Evolutionary conservation across 2,113 vertebrate genomes (phyloP).

Genomic region (Megaceryle torquata): DNA sequence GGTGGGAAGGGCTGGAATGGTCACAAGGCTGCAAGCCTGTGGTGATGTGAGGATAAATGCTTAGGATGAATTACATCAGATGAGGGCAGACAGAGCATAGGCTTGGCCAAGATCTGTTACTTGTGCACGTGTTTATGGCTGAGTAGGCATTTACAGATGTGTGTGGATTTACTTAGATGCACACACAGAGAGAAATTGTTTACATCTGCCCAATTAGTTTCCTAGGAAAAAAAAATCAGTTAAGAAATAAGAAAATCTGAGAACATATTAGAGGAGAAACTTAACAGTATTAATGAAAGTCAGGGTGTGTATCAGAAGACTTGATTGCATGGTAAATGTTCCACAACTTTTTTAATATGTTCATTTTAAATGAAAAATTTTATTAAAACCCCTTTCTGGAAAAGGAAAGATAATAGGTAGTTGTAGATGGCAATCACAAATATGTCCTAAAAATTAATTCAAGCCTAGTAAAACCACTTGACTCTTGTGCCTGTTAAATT

Average conservation of each 20-base stretch:
- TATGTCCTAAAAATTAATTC: background rate
- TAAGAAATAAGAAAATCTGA: background rate
- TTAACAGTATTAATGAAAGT: background rate
- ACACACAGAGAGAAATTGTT: background rate
- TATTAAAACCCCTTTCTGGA: background rate
- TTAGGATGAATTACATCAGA: background rate
- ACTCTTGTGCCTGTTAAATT: background rate
- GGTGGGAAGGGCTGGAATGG: background rate
- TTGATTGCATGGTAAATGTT: background rate
- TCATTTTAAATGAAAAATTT: background rate
- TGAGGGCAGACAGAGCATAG: background rate
- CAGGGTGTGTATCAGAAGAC: background rate
- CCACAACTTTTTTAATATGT: background rate
- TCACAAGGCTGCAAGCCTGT: background rate
- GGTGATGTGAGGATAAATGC: background rate
- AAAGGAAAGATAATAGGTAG: background rate
- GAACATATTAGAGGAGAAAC: background rate
- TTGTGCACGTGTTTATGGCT: accelerated
- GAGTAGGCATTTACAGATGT: background rate
- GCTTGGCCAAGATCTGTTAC: background rate
- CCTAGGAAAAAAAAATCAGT: background rate
- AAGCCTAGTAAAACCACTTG: background rate
- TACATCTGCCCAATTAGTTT: background rate
- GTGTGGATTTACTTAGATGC: background rate
- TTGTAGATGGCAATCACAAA: background rate